These are phyloP conservation scores for Rhinoptilus africanus DNA, from an alignment of 2,113 vertebrate species.

Conservation along the genomic window DNA sequence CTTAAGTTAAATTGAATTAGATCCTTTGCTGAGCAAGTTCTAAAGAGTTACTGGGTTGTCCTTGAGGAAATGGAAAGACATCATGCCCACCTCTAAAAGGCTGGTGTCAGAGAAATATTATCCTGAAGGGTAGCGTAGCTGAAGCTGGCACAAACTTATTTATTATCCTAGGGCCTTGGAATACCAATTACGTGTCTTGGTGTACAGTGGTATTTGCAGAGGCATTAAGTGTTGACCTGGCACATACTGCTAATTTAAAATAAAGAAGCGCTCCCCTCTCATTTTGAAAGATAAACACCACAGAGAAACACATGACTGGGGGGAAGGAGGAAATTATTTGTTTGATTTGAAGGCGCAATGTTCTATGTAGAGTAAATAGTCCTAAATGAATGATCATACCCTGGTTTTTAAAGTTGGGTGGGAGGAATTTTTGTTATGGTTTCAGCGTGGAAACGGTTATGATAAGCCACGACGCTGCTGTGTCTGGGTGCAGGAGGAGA, in stretches of 20 bases:
- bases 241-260: background rate
- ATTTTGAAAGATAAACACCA: background rate
- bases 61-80: background rate
- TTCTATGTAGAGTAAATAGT: background rate
- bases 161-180: background rate
- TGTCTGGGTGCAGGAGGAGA: background rate
- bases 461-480: background rate
- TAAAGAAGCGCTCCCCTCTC: background rate
- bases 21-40: background rate
- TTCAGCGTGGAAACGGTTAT: background rate
- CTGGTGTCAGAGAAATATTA: background rate
- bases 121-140: background rate
- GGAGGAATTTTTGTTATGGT: background rate
- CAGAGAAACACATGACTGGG: background rate
- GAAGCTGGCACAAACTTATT: background rate
- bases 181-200: background rate
- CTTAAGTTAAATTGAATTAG: background rate
- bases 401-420: background rate
- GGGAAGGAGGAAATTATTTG: background rate
- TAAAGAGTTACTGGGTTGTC: background rate
- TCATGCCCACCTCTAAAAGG: background rate
- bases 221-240: background rate
- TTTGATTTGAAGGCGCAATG: background rate
- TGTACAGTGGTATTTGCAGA: rapidly evolving
- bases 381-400: background rate